Base-by-base conservation (phyloP, 2,113 vertebrate species). In the Calypte anna region DNA sequence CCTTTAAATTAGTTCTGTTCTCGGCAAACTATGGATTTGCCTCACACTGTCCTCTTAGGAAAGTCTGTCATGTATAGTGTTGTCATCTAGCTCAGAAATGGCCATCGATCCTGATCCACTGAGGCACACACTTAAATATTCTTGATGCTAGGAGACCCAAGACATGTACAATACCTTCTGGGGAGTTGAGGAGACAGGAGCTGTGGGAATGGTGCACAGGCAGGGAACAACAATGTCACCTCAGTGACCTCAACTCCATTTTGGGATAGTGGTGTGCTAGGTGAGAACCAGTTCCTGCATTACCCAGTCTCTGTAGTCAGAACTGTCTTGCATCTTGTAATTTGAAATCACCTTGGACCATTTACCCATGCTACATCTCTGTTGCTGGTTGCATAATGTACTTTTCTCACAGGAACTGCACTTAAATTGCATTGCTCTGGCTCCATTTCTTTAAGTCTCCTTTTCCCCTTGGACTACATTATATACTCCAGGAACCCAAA, bases 101-200 rank as follows among this genome's bases (percentile, higher is more conserved):
- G 14, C 23, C 13, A 51, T 33, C 20, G 10, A 36, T 59, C 48
- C 27, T 2, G 2, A 48, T 74, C 33, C 20, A 80, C 15, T 70
- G 73, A 31, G 36, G 14, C 12, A 43, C 30, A 43, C 23, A 12
- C 8, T 10, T 6, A 54, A 53, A 11, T 66, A n/a, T 62, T 55
- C 46, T 43, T 51, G 28, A 74, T 53, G 14, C 33, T 76, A 44
- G 54, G 67, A 28, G 23, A 5, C 33, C 33, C 63, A 31, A 67
- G 54, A 14, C 1, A 0, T 33, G 11, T 38, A 13, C 2, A 2
- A 4, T 31, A 14, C 16, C n/a, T 69, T 69, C 43, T 44, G 46
- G 13, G 0, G 4, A 73, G 9, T 1, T 66, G 66, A 59, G n/a
- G 27, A 77, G 20, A 66, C 57, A 38, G 30, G 51, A 36, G 6